Evolutionary conservation across 2,113 vertebrate species (phyloP).

Genomic region (Erinaceus europaeus): DNA sequence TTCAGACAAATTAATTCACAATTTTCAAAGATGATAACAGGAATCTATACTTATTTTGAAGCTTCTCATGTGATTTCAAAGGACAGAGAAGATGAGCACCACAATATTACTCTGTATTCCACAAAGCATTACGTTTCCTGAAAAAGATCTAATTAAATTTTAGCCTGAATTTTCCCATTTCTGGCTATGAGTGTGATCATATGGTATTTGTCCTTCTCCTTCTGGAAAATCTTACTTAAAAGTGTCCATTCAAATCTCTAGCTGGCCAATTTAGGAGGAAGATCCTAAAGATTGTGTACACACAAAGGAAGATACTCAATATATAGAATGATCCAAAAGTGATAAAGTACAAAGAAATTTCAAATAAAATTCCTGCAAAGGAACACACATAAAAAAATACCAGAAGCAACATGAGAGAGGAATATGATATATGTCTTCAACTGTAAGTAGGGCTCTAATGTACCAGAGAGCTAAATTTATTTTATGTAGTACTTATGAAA

Average conservation of each 20-base stretch:
- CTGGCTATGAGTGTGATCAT: too few relatives aligned
- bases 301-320: accelerated
- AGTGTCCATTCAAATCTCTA: too few relatives aligned
- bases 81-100: not conserved
- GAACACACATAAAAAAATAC: not conserved
- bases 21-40: not conserved
- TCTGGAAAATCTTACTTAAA: too few relatives aligned
- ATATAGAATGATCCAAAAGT: accelerated
- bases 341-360: accelerated
- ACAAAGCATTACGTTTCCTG: too few relatives aligned
- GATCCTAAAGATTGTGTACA: accelerated
- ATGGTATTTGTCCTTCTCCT: too few relatives aligned
- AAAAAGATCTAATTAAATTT: too few relatives aligned
- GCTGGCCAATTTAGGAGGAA: not conserved
- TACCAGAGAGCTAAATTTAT: too few relatives aligned
- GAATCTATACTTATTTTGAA: not conserved
- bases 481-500: too few relatives aligned
- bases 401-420: not conserved
- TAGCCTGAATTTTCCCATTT: too few relatives aligned
- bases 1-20: not conserved
- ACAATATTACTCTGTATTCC: too few relatives aligned
- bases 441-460: not conserved
- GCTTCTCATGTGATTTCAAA: not conserved
- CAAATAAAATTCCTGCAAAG: not conserved
- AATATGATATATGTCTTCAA: not conserved